Percentiles rank a stretch among this genome's conserved stretches.
Evolutionary conservation across 2,888 invertebrate species (phyloP).

Genomic region (Julus scanicus): DNA sequence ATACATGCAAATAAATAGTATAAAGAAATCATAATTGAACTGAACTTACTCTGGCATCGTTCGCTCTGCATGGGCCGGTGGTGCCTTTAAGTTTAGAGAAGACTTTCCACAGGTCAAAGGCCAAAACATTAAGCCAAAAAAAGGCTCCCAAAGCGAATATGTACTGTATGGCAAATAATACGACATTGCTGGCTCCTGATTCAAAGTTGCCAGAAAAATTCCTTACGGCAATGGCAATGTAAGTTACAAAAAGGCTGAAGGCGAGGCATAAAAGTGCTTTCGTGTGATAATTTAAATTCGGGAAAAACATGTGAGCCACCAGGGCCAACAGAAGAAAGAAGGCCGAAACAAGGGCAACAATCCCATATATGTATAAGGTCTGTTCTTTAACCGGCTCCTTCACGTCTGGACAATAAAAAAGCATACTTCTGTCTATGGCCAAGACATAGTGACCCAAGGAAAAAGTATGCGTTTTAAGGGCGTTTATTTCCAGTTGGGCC

Average conservation of each 20-base stretch:
- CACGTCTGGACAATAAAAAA: not conserved
- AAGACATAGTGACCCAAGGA: not conserved
- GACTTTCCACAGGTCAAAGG: conserved; percentile 28
- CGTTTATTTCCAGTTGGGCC: not conserved
- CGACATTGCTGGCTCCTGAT: not conserved
- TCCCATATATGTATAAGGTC: not conserved
- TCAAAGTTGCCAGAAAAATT: not conserved
- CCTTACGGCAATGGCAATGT: not conserved
- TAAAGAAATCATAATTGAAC: too few species aligned
- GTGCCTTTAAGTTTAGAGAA: not conserved
- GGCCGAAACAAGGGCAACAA: not conserved
- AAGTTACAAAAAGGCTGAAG: not conserved
- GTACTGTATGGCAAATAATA: not conserved
- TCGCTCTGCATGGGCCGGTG: not conserved
- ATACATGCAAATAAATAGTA: too few species aligned
- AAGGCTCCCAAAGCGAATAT: conserved; percentile 1
- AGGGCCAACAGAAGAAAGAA: not conserved
- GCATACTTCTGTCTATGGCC: not conserved
- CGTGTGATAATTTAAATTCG: conserved; percentile 27
- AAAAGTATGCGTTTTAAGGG: not conserved
- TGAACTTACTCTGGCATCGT: not conserved
- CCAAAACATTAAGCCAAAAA: conserved; percentile 34
- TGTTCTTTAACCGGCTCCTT: not conserved
- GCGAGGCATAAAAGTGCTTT: not conserved
- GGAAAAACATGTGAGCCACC: conserved; percentile 6